Base-by-base conservation (phyloP, 2,797 vertebrate genomes). In the Acanthurus lineatus region DNA sequence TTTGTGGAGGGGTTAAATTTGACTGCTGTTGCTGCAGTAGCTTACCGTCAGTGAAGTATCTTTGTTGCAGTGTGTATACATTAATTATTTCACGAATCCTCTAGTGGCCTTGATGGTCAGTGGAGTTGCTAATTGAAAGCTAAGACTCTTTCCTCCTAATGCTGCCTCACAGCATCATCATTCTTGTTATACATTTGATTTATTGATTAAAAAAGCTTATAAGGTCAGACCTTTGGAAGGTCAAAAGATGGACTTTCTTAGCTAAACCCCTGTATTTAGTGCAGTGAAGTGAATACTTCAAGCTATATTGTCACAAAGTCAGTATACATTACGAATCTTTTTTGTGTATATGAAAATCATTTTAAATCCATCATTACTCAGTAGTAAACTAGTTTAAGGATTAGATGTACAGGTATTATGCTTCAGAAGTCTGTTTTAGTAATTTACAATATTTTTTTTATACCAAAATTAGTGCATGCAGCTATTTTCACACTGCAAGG, bases 181-280 rank as follows among this genome's bases (percentile, higher is more conserved):
- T 84, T 89, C 82, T 83, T 90, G 81, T 86, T 87, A 85, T 83
- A 87, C 77, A 68, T 87, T 88, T 83, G 82, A 89, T 90, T 84
- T 90, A 90, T 90, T 87, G 88, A 90, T 90, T 83, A 22, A 72
- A 85, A 62, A 67, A 62, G 80, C 79, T 87, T 77, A 62, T 52
- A 77, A 84, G 76, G 73, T 87, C 83, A 82, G 70, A 74, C 68
- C 65, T 83, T 53, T 45, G 10, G 28, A 79, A 84, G 86, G 88
- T 81, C 57, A 76, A 70, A 53, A 82, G 62, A 69, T 83, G 61
- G 70, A 73, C 72, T 74, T 61, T 77, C 68, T 82, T 65, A 61
- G 69, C 14, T 79, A 73, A 84, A 87, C 67, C 73, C 45, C 51
- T 65, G 40, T 83, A 70, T 74, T 73, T 14, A 84, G 66, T 63